Base-by-base conservation (phyloP, 1,140 invertebrate genomes). In the Drosophila novamexicana region DNA sequence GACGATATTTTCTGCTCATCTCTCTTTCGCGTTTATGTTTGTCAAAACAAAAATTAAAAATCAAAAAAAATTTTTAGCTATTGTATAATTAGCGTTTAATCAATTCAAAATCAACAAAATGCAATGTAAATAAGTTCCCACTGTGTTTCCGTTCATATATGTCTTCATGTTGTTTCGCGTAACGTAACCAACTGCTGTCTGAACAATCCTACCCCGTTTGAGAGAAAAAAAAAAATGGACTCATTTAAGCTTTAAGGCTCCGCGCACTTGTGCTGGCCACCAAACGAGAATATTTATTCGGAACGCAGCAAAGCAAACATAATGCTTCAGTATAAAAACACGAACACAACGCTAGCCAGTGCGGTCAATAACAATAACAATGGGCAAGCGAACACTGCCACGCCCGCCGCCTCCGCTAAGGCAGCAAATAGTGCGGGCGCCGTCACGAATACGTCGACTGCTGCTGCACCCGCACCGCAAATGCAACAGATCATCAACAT, bases 401-500 rank as follows among this genome's bases (percentile, higher is more conserved):
- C 68, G 42, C 34, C 61, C 34, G 9, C 34, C 22, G 49, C 50
- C 40, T 34, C 47, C 54, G 54, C 47, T 3, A 73, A 67, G 49
- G 63, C 14, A 10, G 40, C 56, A 32, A 73, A 34, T 50, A 45
- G 57, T 9, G 22, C 37, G 9, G 7, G 42, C 1, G 9, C 29
- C 8, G 56, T 62, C 4, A n/a, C 18, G 0, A 65, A 49, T 8
- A 42, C 62, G 10, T 29, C 22, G 1, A 22, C 45, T 5, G 32
- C 70, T 7, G 40, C 29, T 1, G 42, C 69, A 22, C 32, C 71
- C 29, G 47, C 77, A 6, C 57, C 76, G 18, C 72, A 77, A 58
- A 77, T 91, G 73, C 90, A 81, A 53, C 90, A 91, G 81, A 91
- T 91, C 10, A 90, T 91, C 12, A 92, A 92, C 66, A 90, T 92